Conservation (phyloP, 2,113 vertebrate genomes). For the Delphinapterus leucas region DNA sequence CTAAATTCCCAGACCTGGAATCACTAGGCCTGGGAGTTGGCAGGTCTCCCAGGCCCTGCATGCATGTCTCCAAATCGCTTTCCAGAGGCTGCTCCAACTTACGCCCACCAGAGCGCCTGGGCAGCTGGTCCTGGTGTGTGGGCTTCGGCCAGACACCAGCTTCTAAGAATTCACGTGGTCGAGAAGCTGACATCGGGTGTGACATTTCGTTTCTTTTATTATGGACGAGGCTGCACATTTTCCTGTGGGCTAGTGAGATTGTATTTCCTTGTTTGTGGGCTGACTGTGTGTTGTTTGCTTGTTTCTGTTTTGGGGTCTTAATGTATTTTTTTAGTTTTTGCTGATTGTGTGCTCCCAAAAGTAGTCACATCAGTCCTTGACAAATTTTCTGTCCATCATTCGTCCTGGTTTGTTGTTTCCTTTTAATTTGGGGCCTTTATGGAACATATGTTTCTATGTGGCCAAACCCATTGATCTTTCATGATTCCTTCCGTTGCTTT, state of each 20-base stretch:
- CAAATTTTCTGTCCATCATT: fast-evolving
- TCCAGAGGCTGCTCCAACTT: not conserved
- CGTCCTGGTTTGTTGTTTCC: too few species aligned
- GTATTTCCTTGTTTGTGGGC: not conserved
- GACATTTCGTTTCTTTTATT: not conserved
- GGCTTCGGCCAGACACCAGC: not conserved
- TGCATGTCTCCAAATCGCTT: not conserved
- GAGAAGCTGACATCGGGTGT: fast-evolving
- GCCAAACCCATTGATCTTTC: not conserved
- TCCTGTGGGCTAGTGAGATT: too few species aligned
- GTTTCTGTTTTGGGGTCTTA: not conserved
- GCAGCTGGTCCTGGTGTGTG: not conserved
- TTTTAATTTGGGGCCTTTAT: too few species aligned
- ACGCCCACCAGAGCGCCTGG: not conserved
- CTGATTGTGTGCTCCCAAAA: fast-evolving
- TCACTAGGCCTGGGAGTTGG: not conserved
- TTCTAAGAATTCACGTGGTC: not conserved
- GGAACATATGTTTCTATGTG: fast-evolving
- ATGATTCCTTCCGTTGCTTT: too few species aligned
- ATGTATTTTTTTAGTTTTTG: not conserved
- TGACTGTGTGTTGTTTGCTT: too few species aligned
- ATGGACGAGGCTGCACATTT: fast-evolving
- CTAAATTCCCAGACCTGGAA: not conserved
- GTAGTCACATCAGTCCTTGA: fast-evolving
- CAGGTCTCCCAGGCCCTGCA: not conserved